Conservation (phyloP, 2,113 vertebrate species). For the Pseudorhombus dupliciocellatus region DNA sequence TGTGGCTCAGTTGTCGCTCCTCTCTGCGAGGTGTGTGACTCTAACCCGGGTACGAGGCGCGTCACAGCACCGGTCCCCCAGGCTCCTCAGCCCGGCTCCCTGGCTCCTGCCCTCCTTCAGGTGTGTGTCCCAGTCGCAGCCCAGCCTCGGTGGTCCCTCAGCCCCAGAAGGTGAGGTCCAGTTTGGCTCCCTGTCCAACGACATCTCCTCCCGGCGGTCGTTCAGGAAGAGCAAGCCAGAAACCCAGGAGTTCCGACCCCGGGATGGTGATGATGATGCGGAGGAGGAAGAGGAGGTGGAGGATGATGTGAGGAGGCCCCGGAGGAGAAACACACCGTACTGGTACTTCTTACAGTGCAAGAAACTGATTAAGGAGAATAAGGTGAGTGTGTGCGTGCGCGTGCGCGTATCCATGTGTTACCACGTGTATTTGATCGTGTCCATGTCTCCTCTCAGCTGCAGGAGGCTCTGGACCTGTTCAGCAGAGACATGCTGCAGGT, state of each 20-base stretch:
- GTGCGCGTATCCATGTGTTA: not conserved
- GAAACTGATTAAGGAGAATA: slow-evolving; percentile 85
- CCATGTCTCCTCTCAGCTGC: slow-evolving; percentile 77
- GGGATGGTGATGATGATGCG: slow-evolving; percentile 2
- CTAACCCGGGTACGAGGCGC: not conserved
- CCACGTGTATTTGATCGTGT: not conserved
- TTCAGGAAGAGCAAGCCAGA: slow-evolving; percentile 81
- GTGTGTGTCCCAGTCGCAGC: slow-evolving; percentile 16
- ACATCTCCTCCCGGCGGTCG: slow-evolving; percentile 71
- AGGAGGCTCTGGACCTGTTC: slow-evolving; percentile 90
- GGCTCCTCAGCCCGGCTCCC: not conserved
- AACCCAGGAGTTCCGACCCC: slow-evolving; percentile 71
- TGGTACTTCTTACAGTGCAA: slow-evolving; percentile 95
- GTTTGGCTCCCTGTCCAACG: slow-evolving; percentile 59
- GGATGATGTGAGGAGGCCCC: slow-evolving; percentile 11
- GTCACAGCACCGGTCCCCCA: not conserved
- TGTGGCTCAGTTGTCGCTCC: slow-evolving; percentile 1
- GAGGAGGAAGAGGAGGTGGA: not conserved
- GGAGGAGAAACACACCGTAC: slow-evolving; percentile 84
- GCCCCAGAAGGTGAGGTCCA: not conserved
- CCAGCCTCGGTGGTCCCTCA: not conserved
- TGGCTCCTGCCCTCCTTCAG: not conserved
- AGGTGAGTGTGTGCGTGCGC: slow-evolving; percentile 76
- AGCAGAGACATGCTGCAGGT: slow-evolving; percentile 89
- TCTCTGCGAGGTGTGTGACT: not conserved